Evolutionary conservation across 1,140 invertebrate genomes (phyloP).

Genomic region (Lepidurus arcticus): DNA sequence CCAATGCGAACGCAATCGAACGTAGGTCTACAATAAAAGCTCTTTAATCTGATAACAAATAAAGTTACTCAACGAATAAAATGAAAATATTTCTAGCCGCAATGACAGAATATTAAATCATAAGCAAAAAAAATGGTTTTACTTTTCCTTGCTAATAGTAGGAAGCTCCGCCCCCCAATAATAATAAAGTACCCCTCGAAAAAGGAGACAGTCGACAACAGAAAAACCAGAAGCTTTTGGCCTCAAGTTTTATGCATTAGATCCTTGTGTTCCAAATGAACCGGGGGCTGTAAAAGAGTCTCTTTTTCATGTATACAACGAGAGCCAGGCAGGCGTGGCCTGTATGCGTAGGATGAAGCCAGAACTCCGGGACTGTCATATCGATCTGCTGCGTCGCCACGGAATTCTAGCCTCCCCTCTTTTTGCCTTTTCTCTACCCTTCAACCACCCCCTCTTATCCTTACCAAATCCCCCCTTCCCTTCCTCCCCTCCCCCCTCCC

Average conservation of each 20-base stretch:
- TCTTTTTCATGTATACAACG: constrained; percentile 25
- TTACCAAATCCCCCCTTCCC: constrained; percentile 24
- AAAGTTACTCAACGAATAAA: background rate
- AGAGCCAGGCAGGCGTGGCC: constrained; percentile 23
- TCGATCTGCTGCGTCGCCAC: constrained; percentile 24
- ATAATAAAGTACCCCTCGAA: background rate
- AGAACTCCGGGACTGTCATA: constrained; percentile 22
- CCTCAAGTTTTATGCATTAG: constrained; percentile 22
- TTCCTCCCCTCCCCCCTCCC: background rate
- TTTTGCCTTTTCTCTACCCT: constrained; percentile 14
- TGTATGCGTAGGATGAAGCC: constrained; percentile 16
- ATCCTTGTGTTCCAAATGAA: constrained; percentile 22
- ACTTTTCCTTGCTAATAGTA: background rate
- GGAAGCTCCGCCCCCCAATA: background rate
- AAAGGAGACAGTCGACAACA: background rate
- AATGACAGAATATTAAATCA: background rate
- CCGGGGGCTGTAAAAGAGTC: constrained; percentile 9
- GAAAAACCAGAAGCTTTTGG: background rate
- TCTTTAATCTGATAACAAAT: constrained; percentile 12
- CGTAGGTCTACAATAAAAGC: constrained; percentile 5
- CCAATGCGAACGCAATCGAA: background rate
- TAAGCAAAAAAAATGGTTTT: background rate
- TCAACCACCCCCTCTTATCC: constrained; percentile 11
- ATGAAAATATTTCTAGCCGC: background rate
- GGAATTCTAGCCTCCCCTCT: constrained; percentile 22